A percentile compares a stretch with the other conserved stretches of the same genome.
phyloP scores from a whole-genome alignment of 2,797 vertebrate genomes.

The Karalla daura region DNA sequence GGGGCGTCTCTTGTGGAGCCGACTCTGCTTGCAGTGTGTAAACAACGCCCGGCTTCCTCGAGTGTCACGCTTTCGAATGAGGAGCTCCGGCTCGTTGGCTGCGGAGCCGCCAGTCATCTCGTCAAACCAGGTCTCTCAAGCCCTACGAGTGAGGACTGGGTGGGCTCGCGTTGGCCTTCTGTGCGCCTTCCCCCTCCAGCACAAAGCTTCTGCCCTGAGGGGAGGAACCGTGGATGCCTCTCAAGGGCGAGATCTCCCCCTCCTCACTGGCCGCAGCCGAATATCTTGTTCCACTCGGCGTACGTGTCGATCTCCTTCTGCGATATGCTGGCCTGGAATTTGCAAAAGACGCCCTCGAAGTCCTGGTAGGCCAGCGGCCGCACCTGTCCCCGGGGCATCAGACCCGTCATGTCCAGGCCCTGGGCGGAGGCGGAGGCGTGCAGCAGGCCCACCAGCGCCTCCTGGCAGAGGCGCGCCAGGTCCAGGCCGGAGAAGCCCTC shows the following conservation, averaged over 20 bases:
- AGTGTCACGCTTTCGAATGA: slow-evolving; percentile 85
- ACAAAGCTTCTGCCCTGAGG: slow-evolving; percentile 86
- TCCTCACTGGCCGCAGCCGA: slow-evolving; percentile 98
- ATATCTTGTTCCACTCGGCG: slow-evolving; percentile 99
- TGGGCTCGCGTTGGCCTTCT: slow-evolving; percentile 81
- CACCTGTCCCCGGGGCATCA: slow-evolving; percentile 91
- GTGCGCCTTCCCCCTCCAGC: slow-evolving; percentile 70
- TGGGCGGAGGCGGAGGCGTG: slow-evolving; percentile 91
- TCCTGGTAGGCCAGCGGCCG: slow-evolving; percentile 96
- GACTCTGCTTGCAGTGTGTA: slow-evolving; percentile 84
- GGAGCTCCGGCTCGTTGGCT: slow-evolving; percentile 85
- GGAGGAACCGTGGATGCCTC: slow-evolving; percentile 87
- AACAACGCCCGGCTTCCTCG: slow-evolving; percentile 86
- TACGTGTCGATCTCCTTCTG: slow-evolving; percentile 91
- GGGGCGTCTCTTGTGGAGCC: slow-evolving; percentile 86
- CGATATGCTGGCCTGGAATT: slow-evolving; percentile 99
- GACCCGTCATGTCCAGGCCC: slow-evolving; percentile 92
- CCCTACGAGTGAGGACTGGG: slow-evolving; percentile 86
- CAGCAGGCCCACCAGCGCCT: slow-evolving; percentile 91
- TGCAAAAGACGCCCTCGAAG: slow-evolving; percentile 99
- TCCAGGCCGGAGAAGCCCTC: slow-evolving; percentile 98
- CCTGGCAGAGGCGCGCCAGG: slow-evolving; percentile 94
- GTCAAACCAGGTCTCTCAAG: slow-evolving; percentile 83
- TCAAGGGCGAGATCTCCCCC: slow-evolving; percentile 68
- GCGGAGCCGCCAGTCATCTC: slow-evolving; percentile 85